phyloP scores from a whole-genome alignment of 1,140 invertebrate species.

The Condylostylus longicornis region DNA sequence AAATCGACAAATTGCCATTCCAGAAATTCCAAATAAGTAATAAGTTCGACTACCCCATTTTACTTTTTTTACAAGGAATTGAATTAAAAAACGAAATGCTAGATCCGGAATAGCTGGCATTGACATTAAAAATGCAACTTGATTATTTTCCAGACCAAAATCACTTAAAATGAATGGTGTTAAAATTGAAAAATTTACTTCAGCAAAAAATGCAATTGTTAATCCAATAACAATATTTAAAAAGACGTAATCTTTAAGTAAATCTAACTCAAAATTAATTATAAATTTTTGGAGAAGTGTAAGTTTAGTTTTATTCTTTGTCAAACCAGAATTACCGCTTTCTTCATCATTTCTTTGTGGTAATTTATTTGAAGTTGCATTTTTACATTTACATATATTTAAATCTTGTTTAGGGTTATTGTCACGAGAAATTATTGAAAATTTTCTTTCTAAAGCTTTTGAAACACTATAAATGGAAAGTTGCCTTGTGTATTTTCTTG shows the following conservation, averaged over 20 bases:
- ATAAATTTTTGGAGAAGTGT: slow-evolving; percentile 36
- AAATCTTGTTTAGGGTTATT: too few species aligned
- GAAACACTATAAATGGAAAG: too few species aligned
- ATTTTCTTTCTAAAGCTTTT: too few species aligned
- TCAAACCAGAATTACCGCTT: too few species aligned
- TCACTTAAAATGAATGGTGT: slow-evolving; percentile 51
- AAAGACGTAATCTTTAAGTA: slow-evolving; percentile 47
- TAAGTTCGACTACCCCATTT: slow-evolving; percentile 46
- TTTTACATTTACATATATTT: too few species aligned
- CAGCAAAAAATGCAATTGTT: slow-evolving; percentile 48
- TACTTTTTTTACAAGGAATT: slow-evolving; percentile 43
- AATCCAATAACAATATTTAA: slow-evolving; percentile 52
- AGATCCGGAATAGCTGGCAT: slow-evolving; percentile 43
- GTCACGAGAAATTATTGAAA: too few species aligned
- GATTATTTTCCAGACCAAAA: slow-evolving; percentile 35
- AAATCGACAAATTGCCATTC: slow-evolving; percentile 45
- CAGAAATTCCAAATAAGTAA: slow-evolving; percentile 46
- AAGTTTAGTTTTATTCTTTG: slow-evolving; percentile 19
- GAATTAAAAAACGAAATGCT: slow-evolving; percentile 43
- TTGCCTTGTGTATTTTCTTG: too few species aligned
- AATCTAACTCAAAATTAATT: slow-evolving; percentile 48
- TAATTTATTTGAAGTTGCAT: not conserved
- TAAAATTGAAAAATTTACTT: slow-evolving; percentile 52
- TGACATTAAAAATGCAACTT: slow-evolving; percentile 46
- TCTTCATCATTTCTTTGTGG: not conserved